phyloP scores from a whole-genome alignment of 2,113 vertebrate species.

The Pantherophis guttatus region DNA sequence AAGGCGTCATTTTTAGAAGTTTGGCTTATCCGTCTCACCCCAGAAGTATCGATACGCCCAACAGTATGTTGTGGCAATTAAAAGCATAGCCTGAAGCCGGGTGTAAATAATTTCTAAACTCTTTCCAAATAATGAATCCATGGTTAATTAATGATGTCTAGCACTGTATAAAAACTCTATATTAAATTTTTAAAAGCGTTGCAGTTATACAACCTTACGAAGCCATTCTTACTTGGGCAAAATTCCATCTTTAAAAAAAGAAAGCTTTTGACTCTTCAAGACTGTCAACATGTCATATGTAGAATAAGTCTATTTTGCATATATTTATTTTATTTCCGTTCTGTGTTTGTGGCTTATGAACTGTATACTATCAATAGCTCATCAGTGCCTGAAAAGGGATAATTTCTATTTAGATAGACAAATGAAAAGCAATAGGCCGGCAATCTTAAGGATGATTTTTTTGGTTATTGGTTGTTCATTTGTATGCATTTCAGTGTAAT shows the following conservation, averaged over 20 bases:
- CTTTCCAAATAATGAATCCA: conserved; percentile 6
- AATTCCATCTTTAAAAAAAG: background rate
- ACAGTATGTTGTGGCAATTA: background rate
- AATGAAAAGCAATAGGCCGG: background rate
- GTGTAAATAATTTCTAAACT: conserved; percentile 17
- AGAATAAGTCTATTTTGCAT: background rate
- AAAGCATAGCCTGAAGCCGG: background rate
- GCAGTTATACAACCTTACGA: background rate
- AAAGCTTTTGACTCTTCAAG: background rate
- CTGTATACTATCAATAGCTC: background rate
- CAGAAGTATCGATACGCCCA: conserved; percentile 5
- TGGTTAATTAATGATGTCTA: conserved; percentile 16
- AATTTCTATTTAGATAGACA: background rate
- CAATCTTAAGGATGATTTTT: background rate
- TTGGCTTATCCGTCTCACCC: background rate
- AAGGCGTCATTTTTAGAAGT: too few species aligned
- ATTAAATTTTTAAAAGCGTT: background rate
- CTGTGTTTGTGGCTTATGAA: background rate
- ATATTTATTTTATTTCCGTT: background rate
- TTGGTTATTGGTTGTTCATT: background rate
- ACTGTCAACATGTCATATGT: background rate
- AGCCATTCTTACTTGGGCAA: background rate
- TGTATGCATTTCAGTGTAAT: background rate
- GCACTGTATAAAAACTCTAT: background rate
- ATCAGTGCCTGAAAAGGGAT: background rate